Percentiles rank a stretch among this genome's conserved stretches.
phyloP scores from a whole-genome alignment of 2,888 invertebrate genomes.

The Syrista parreyssii region DNA sequence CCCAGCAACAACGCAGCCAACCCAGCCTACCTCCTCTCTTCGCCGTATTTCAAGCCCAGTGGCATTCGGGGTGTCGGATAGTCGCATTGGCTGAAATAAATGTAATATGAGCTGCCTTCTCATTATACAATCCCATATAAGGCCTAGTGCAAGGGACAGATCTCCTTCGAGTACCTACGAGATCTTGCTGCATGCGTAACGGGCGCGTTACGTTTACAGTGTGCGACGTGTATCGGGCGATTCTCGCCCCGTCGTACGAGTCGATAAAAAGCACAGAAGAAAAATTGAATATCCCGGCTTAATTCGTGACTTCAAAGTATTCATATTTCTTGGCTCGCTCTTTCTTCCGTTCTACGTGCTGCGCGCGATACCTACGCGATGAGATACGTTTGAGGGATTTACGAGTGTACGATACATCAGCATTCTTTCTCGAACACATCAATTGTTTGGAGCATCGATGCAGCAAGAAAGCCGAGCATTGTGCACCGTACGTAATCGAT shows the following conservation, averaged over 20 bases:
- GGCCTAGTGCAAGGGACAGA: neutral
- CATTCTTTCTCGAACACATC: neutral
- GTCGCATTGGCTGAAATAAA: slow-evolving; percentile 45
- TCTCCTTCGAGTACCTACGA: neutral
- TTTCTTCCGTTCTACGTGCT: neutral
- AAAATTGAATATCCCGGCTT: neutral
- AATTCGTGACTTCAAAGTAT: neutral
- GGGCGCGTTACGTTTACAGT: neutral
- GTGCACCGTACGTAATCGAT: neutral
- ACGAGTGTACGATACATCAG: neutral
- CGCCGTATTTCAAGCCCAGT: slow-evolving; percentile 37
- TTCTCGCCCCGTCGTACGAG: neutral
- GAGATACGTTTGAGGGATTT: neutral
- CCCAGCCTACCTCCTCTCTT: slow-evolving; percentile 25
- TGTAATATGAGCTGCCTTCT: slow-evolving; percentile 34
- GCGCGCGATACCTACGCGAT: neutral
- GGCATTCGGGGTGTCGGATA: slow-evolving; percentile 26
- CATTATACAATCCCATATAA: neutral
- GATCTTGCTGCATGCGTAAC: neutral
- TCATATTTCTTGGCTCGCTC: neutral
- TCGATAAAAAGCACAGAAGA: neutral
- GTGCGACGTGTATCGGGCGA: neutral
- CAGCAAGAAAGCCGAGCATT: neutral
- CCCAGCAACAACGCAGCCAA: slow-evolving; percentile 16
- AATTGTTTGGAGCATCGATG: neutral